Percentiles rank a stretch among this genome's conserved stretches.
These are phyloP conservation scores for Grallaria varia DNA, from an alignment of 2,113 vertebrate genomes.

Conservation along the genomic window DNA sequence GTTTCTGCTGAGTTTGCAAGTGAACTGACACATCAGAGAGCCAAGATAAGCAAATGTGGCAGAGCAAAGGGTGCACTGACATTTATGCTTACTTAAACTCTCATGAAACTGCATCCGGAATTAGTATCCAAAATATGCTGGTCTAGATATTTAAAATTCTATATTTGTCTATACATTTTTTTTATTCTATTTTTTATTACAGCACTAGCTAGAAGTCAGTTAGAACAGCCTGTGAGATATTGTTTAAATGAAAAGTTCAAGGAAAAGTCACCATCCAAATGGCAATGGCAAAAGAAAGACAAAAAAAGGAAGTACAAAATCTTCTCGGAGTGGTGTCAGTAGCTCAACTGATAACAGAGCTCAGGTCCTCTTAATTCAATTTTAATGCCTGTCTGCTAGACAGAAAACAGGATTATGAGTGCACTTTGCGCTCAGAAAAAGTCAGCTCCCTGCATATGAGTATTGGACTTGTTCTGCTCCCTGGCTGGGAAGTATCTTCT, in stretches of 20 bases:
- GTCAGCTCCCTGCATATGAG: background rate
- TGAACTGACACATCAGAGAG: background rate
- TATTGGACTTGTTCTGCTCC: background rate
- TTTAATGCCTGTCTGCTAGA: background rate
- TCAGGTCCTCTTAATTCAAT: background rate
- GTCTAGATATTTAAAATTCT: background rate
- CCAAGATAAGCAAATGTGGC: background rate
- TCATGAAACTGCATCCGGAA: background rate
- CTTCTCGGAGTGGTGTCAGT: background rate
- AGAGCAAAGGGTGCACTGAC: background rate
- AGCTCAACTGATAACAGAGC: background rate
- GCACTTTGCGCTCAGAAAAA: background rate
- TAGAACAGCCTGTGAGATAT: background rate
- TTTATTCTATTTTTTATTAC: background rate
- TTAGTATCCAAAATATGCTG: background rate
- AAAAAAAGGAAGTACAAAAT: background rate
- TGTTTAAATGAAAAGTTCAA: background rate
- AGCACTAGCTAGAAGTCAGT: background rate
- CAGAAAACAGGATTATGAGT: background rate
- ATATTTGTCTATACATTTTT: background rate
- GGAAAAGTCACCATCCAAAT: background rate
- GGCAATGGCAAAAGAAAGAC: background rate
- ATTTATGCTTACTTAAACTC: background rate
- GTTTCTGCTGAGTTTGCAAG: slow-evolving; percentile 22
- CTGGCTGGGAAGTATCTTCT: background rate